These are phyloP conservation scores for Teleogryllus oceanicus DNA, from an alignment of 2,888 invertebrate species.

Conservation along the genomic window DNA sequence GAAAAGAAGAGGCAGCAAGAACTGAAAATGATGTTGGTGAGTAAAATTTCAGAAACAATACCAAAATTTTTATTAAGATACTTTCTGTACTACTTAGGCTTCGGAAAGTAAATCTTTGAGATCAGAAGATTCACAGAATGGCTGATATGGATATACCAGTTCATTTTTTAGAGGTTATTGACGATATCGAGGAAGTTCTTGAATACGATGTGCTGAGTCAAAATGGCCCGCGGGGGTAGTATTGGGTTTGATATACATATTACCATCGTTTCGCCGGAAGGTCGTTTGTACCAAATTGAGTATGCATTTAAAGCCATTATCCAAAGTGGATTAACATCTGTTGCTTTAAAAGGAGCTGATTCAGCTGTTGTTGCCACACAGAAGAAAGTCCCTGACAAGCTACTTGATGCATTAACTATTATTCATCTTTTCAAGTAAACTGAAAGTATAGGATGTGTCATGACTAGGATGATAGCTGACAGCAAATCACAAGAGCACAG, in stretches of 20 bases:
- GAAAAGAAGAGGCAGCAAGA: no score
- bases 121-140: no score
- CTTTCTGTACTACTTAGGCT: no score
- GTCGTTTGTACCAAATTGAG: slow-evolving; percentile 97
- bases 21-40: no score
- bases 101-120: no score
- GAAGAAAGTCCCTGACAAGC: slow-evolving; percentile 96
- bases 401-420: slow-evolving; percentile 88
- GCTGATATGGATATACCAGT: no score
- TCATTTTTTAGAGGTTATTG: no score
- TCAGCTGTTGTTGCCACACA: slow-evolving; percentile 96
- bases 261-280: slow-evolving; percentile 99
- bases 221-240: slow-evolving; percentile 95
- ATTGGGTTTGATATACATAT: slow-evolving; percentile 99
- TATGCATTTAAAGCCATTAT: slow-evolving; percentile 99
- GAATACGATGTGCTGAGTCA: no score
- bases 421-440: slow-evolving; percentile 90
- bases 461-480: slow-evolving; percentile 97
- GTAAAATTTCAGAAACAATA: no score
- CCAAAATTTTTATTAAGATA: no score
- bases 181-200: no score
- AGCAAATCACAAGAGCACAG: slow-evolving; percentile 94
- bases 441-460: slow-evolving; percentile 83
- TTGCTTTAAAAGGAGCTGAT: slow-evolving; percentile 89
- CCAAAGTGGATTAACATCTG: slow-evolving; percentile 95